Conservation (phyloP, 2,113 vertebrate genomes). For the Dendrocopos noguchii region DNA sequence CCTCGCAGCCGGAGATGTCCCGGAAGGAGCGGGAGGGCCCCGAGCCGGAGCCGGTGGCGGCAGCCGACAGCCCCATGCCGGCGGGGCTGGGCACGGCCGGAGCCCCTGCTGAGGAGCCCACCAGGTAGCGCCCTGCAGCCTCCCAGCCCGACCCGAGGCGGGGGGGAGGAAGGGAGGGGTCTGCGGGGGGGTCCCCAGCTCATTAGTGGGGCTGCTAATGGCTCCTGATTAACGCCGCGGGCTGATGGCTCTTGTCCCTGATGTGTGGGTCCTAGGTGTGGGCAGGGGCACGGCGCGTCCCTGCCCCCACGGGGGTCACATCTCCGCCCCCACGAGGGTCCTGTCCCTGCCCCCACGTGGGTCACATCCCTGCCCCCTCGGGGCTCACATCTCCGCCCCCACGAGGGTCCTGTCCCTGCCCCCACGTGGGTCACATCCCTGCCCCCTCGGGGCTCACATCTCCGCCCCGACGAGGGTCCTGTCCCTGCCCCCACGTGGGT, state of each 20-base stretch:
- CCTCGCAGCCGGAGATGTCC: not conserved
- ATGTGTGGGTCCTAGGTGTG: not conserved
- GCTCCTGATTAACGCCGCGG: no score
- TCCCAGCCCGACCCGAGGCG: not conserved
- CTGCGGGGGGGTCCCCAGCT: no score
- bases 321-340: not conserved
- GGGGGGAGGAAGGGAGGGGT: not conserved
- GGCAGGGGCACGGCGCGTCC: not conserved
- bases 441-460: no score
- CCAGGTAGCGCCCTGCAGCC: not conserved
- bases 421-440: no score
- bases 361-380: no score
- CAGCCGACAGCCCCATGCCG: not conserved
- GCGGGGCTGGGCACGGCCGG: not conserved
- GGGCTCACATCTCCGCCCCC: no score
- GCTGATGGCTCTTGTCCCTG: not conserved
- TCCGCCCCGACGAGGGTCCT: no score
- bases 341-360: not conserved
- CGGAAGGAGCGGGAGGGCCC: not conserved
- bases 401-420: no score
- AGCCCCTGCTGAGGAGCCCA: accelerated
- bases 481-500: no score
- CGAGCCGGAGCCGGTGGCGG: not conserved
- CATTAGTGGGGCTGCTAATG: not conserved
- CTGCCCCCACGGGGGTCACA: not conserved